Evolutionary conservation across 2,888 invertebrate genomes (phyloP).

Genomic region (Hypena proboscidalis): DNA sequence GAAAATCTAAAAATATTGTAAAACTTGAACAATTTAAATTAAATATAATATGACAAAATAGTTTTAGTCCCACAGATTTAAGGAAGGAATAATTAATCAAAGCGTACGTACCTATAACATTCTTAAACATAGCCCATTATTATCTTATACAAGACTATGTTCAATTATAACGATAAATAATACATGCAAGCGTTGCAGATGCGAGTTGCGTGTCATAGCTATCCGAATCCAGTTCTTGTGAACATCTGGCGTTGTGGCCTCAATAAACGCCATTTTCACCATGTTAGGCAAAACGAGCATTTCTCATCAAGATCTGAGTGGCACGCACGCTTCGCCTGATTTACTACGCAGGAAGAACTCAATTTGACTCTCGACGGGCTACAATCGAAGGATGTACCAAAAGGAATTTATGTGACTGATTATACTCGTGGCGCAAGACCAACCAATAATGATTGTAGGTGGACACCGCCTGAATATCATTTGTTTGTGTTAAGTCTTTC

Average conservation of each 20-base stretch:
- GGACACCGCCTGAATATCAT: constrained; percentile 70
- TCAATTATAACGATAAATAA: constrained; percentile 2
- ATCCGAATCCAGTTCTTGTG: constrained; percentile 41
- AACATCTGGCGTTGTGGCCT: constrained; percentile 54
- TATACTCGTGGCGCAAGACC: constrained; percentile 49
- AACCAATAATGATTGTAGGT: constrained; percentile 66
- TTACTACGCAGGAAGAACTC: constrained; percentile 64
- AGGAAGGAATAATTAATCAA: too few species aligned
- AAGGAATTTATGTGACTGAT: constrained; percentile 66
- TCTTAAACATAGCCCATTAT: too few species aligned
- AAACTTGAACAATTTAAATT: too few species aligned
- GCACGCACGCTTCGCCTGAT: constrained; percentile 40
- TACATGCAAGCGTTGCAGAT: constrained; percentile 33
- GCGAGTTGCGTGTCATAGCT: constrained; percentile 41
- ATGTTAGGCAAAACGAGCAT: constrained; percentile 37
- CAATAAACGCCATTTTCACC: constrained; percentile 42
- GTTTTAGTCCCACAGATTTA: too few species aligned
- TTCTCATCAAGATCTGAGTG: constrained; percentile 36
- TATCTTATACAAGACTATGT: constrained; percentile 3
- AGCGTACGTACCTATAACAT: too few species aligned
- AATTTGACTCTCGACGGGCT: constrained; percentile 58
- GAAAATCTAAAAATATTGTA: too few species aligned
- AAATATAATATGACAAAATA: too few species aligned
- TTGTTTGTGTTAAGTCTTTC: constrained; percentile 64
- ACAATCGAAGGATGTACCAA: constrained; percentile 78